phyloP scores from a whole-genome alignment of 2,113 vertebrate genomes.

The Panurus biarmicus region DNA sequence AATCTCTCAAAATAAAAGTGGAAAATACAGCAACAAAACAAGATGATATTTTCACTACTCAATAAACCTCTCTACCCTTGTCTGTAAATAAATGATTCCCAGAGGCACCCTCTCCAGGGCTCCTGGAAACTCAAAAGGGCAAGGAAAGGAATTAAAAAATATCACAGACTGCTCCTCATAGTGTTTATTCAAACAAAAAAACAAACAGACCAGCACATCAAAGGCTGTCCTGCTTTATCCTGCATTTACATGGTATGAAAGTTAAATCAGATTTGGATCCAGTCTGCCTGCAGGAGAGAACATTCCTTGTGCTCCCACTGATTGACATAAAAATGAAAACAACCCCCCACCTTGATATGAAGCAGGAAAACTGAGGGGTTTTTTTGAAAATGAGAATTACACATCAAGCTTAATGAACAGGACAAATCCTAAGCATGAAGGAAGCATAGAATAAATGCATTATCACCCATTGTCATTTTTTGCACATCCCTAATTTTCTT shows the following conservation, averaged over 20 bases:
- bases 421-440: neutral
- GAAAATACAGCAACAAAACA: constrained; percentile 44
- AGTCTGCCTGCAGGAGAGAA: neutral
- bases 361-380: neutral
- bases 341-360: neutral
- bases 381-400: neutral
- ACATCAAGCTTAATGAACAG: neutral
- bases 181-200: neutral
- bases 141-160: neutral
- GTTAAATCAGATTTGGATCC: neutral
- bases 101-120: neutral
- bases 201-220: neutral
- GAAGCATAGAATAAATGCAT: neutral
- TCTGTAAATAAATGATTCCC: constrained; percentile 56
- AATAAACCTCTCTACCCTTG: constrained; percentile 30
- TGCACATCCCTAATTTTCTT: neutral
- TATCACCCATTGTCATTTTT: neutral
- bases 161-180: neutral
- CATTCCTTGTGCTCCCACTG: fast-evolving
- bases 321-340: neutral
- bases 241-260: neutral
- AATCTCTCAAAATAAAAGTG: constrained; percentile 50
- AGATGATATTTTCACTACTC: constrained; percentile 42
- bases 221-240: neutral
- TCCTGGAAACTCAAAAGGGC: neutral